phyloP scores from a whole-genome alignment of 2,888 invertebrate species.

The Melikaiella ostensackeni region DNA sequence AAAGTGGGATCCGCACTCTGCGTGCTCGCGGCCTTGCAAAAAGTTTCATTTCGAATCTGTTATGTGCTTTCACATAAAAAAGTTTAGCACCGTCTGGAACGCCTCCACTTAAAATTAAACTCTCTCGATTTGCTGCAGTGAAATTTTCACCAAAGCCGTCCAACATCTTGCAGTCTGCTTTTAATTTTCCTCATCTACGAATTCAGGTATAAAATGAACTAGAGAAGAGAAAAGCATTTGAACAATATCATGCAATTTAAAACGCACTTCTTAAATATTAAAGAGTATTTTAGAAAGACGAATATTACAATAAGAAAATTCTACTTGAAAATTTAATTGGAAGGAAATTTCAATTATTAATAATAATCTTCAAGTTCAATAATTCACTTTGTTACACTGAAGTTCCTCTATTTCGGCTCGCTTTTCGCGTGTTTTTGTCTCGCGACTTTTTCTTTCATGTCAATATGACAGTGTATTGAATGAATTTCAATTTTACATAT shows the following conservation, averaged over 20 bases:
- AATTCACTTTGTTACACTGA: too few relatives aligned
- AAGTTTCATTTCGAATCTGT: slow-evolving; percentile 40
- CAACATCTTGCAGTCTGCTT: slow-evolving; percentile 14
- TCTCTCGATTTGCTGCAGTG: slow-evolving; percentile 34
- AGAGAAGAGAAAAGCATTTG: background rate
- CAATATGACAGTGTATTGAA: too few relatives aligned
- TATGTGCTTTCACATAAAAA: slow-evolving; percentile 30
- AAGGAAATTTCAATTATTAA: background rate
- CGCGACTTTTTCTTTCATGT: too few relatives aligned
- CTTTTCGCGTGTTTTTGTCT: too few relatives aligned
- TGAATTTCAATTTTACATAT: too few relatives aligned
- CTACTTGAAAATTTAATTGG: background rate
- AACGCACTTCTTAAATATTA: background rate
- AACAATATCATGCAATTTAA: background rate
- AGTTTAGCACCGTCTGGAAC: slow-evolving; percentile 34
- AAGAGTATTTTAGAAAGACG: background rate
- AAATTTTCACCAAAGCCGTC: slow-evolving; percentile 24
- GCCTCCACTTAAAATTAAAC: slow-evolving; percentile 38
- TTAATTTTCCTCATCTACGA: background rate
- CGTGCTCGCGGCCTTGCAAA: slow-evolving; percentile 33
- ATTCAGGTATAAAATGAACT: slow-evolving; percentile 9
- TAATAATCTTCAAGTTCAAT: too few relatives aligned
- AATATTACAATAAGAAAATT: background rate
- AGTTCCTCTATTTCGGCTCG: too few relatives aligned
- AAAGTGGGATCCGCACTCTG: slow-evolving; percentile 18